These are phyloP conservation scores for Campoletis sonorensis DNA, from an alignment of 1,140 invertebrate species.

Conservation along the genomic window DNA sequence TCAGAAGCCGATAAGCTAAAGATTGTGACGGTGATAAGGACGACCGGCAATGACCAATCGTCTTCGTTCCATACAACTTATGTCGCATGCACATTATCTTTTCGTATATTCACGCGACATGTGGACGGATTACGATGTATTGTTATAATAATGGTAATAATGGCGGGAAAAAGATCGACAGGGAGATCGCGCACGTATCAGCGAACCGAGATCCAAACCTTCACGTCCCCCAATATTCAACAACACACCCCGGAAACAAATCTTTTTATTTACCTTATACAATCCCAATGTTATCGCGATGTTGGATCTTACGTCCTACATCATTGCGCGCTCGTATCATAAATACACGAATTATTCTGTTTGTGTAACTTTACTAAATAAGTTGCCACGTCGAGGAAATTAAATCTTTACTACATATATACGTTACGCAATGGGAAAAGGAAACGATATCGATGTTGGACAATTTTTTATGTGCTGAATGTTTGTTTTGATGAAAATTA, in stretches of 20 bases:
- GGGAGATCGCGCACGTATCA: background rate
- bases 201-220: no score
- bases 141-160: background rate
- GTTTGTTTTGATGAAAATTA: no score
- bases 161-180: background rate
- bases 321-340: background rate
- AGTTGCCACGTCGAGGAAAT: no score
- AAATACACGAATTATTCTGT: background rate
- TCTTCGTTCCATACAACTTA: background rate
- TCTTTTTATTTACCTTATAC: background rate
- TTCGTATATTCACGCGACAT: background rate
- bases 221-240: no score
- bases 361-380: background rate
- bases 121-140: background rate
- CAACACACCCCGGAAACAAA: background rate
- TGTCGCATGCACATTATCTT: background rate
- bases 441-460: no score
- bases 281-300: no score
- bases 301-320: background rate
- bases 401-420: no score
- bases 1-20: constrained; percentile 61
- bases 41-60: background rate
- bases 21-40: constrained; percentile 62
- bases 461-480: no score
- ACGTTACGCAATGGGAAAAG: no score